A percentile compares a stretch with the other conserved stretches of the same genome.
These are phyloP conservation scores for Phyllostomus hastatus DNA, from an alignment of 2,113 vertebrate species.

Conservation along the genomic window DNA sequence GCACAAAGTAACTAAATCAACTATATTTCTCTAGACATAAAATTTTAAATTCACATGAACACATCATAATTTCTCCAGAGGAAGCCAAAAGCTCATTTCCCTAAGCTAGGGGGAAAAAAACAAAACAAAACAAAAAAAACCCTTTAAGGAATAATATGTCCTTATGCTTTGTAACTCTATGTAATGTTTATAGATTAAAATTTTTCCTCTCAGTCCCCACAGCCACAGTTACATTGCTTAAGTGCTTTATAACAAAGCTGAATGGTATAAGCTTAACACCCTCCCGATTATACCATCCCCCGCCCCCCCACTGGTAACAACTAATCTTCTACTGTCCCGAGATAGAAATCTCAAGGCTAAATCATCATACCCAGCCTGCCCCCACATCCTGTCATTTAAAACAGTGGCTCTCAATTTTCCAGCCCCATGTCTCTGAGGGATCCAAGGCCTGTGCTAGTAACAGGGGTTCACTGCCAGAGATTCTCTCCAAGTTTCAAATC, in stretches of 20 bases:
- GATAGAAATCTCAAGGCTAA: conserved; percentile 18
- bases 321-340: background rate
- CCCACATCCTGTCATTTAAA: background rate
- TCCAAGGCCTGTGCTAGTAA: background rate
- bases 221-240: background rate
- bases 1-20: background rate
- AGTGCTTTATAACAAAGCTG: conserved; percentile 11
- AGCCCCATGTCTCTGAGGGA: background rate
- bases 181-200: conserved; percentile 16
- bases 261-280: background rate
- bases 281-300: background rate
- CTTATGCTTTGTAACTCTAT: background rate
- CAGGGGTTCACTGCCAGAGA: background rate
- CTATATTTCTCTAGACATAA: background rate
- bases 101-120: background rate
- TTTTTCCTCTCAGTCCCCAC: background rate
- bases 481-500: background rate
- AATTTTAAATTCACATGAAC: conserved; percentile 18
- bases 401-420: conserved; percentile 14
- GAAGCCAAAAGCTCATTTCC: conserved; percentile 11
- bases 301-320: background rate
- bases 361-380: background rate
- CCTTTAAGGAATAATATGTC: conserved; percentile 38
- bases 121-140: background rate
- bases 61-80: background rate